phyloP scores from a whole-genome alignment of 1,140 invertebrate genomes.

The Ephestia elutella region DNA sequence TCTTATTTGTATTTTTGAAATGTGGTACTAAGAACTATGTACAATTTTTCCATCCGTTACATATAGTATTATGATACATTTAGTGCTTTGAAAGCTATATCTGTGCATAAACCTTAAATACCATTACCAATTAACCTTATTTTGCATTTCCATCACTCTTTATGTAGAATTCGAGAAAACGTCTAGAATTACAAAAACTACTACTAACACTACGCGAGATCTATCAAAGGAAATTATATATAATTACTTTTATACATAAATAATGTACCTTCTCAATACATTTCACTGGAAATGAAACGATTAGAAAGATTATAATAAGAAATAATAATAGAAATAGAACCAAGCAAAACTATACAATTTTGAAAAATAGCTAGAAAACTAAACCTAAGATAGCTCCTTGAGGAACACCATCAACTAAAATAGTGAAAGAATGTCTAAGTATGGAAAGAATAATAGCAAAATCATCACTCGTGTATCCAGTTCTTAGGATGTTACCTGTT shows the following conservation, averaged over 20 bases:
- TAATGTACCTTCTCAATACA: background rate
- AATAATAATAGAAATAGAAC: constrained; percentile 12
- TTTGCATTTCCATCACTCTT: background rate
- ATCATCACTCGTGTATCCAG: background rate
- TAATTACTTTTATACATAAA: background rate
- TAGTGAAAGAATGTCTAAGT: background rate
- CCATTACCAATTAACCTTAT: constrained; percentile 9
- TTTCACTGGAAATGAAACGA: constrained; percentile 6
- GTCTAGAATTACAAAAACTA: constrained; percentile 8
- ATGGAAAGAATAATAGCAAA: background rate
- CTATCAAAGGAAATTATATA: constrained; percentile 13
- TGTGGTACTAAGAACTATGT: background rate
- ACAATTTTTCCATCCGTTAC: constrained; percentile 8
- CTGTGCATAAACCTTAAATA: constrained; percentile 20
- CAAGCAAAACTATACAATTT: constrained; percentile 2
- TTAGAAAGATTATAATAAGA: background rate
- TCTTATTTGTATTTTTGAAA: background rate
- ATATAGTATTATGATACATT: constrained; percentile 5
- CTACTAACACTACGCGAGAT: constrained; percentile 21
- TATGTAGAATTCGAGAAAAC: constrained; percentile 15
- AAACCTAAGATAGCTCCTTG: constrained; percentile 15
- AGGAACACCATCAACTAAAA: constrained; percentile 8
- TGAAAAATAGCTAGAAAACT: background rate
- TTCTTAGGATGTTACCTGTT: constrained; percentile 55
- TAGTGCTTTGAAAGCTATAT: constrained; percentile 27